Conservation (phyloP, 2,113 vertebrate genomes). For the Motacilla alba region DNA sequence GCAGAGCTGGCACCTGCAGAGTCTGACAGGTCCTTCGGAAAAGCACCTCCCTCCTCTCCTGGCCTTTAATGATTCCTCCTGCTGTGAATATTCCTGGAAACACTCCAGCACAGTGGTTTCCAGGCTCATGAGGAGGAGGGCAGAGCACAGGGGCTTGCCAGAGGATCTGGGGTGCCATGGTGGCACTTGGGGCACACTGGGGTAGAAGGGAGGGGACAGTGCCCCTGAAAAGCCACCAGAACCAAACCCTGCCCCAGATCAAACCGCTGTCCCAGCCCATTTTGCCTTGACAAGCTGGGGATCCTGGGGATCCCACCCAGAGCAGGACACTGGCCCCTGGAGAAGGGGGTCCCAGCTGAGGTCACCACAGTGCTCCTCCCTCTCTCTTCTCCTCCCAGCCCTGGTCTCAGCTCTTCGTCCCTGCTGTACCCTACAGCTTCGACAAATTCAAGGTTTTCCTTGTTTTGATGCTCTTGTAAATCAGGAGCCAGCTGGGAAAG, state of each 20-base stretch:
- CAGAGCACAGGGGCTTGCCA: neutral
- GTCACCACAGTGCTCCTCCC: neutral
- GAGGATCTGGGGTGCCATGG: neutral
- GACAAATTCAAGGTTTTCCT: neutral
- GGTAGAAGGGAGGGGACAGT: neutral
- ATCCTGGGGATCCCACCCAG: accelerated
- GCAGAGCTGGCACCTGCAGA: neutral
- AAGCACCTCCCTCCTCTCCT: neutral
- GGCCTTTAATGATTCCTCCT: neutral
- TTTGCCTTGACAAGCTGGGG: accelerated
- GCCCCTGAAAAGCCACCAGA: neutral
- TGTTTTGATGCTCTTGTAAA: neutral
- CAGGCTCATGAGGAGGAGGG: neutral
- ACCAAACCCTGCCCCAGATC: neutral
- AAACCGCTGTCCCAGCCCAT: neutral
- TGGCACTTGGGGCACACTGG: accelerated
- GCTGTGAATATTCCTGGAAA: neutral
- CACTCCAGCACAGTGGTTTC: neutral
- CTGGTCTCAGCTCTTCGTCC: neutral
- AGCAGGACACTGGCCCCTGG: neutral
- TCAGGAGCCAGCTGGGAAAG: neutral
- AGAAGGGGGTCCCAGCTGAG: neutral
- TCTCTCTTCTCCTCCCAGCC: no score
- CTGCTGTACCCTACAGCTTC: neutral
- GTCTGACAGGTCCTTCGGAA: neutral